Evolutionary conservation across 1,140 invertebrate genomes (phyloP).

Genomic region (Cyclargus thomasi): DNA sequence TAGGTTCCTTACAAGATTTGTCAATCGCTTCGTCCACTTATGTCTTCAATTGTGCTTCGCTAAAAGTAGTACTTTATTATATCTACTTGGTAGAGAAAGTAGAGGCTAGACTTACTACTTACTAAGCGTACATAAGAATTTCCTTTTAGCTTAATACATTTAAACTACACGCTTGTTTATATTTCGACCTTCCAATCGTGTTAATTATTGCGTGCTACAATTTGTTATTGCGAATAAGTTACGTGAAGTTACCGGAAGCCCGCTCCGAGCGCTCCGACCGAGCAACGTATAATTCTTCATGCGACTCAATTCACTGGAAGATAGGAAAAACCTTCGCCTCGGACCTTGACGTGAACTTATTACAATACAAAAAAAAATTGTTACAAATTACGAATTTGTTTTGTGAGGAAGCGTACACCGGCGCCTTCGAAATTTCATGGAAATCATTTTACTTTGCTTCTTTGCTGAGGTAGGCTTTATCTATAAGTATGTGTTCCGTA

Average conservation of each 20-base stretch:
- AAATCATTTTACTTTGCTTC: too few species aligned
- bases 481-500: too few species aligned
- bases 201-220: background rate
- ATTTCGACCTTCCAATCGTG: background rate
- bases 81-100: too few species aligned
- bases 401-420: background rate
- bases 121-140: too few species aligned
- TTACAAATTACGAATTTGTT: background rate
- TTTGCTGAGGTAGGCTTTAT: too few species aligned
- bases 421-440: background rate
- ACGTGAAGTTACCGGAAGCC: background rate
- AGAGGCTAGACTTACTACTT: too few species aligned
- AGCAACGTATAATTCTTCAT: background rate
- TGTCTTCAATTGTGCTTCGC: too few species aligned
- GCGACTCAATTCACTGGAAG: background rate
- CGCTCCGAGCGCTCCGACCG: background rate
- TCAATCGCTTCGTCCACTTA: too few species aligned
- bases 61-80: too few species aligned
- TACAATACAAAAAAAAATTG: background rate
- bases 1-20: too few species aligned
- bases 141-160: too few species aligned
- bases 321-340: constrained; percentile 12
- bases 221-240: background rate
- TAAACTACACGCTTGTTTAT: background rate
- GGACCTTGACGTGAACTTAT: constrained; percentile 8